Percentiles rank a stretch among this genome's conserved stretches.
Conservation (phyloP, 2,797 vertebrate genomes). For the Aphelocoma californica region DNA sequence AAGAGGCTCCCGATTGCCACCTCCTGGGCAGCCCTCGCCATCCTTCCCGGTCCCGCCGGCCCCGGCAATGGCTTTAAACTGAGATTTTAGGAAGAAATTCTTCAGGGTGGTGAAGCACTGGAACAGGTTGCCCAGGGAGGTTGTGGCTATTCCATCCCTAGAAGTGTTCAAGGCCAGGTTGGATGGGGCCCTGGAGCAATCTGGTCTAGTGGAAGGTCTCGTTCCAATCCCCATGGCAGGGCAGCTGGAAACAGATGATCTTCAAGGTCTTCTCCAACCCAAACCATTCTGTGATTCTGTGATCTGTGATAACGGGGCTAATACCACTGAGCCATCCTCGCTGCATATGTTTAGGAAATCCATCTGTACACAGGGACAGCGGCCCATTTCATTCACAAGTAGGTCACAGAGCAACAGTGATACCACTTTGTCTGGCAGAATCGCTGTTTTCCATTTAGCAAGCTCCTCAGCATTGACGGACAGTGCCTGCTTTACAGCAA, state of each 20-base stretch:
- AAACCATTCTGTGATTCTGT: background rate
- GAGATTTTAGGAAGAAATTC: background rate
- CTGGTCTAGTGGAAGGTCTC: background rate
- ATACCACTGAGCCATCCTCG: background rate
- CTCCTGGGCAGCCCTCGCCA: slow-evolving; percentile 39
- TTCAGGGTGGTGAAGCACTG: background rate
- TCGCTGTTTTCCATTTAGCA: background rate
- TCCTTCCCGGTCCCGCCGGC: background rate
- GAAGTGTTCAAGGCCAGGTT: background rate
- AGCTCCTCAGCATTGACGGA: background rate
- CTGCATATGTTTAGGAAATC: background rate
- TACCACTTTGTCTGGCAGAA: background rate
- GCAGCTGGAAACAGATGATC: background rate
- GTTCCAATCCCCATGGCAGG: background rate
- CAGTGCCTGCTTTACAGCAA: background rate
- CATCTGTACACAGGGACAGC: fast-evolving
- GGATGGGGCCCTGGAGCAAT: background rate
- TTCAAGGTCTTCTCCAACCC: background rate
- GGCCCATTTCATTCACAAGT: fast-evolving
- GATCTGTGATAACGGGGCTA: fast-evolving
- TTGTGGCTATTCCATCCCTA: background rate
- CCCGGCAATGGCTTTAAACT: background rate
- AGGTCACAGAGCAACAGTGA: fast-evolving
- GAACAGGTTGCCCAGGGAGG: background rate
- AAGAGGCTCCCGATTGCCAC: slow-evolving; percentile 45